Base-by-base conservation (phyloP, 2,797 vertebrate genomes). In the Mionectes olivaceus region DNA sequence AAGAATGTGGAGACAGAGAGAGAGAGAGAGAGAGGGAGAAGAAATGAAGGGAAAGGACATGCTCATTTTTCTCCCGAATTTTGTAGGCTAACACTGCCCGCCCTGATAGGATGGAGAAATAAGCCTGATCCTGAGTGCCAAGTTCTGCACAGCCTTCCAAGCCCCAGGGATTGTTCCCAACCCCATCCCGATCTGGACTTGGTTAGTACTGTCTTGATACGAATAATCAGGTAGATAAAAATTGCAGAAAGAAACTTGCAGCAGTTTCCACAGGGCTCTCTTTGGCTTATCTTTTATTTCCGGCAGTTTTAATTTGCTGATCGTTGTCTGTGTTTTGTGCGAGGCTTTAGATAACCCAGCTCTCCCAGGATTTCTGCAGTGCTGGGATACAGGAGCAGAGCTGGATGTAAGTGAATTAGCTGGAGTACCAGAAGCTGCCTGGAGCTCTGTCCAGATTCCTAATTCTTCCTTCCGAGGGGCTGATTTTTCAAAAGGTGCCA, bases 201-300 rank as follows among this genome's bases (percentile, higher is more conserved):
- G 94, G 93, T 95, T 95, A 97, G 94, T 96, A 94, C 96, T 96
- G 94, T 70, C 96, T 95, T 92, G 93, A 53, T 73, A 32, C 13
- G 85, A 91, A 93, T 91, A 69, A 95, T 91, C 94, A 95, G 91
- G 85, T 93, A 94, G 94, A 92, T 69, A 52, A 81, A 95, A 92
- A 91, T 24, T 21, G 67, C 61, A 89, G 37, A 37, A 79, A 86
- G 91, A 83, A 96, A 96, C 94, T 96, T 88, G 78, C 89, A 90
- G 93, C 85, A 91, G 12, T 76, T 91, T 94, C 92, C 92, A 93
- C 91, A 32, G 87, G 74, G 69, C 59, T 95, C 46, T 89, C 69
- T 92, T 30, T 81, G 82, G 74, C 64, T 87, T 87, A 47, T 32
- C 87, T 76, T 69, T 92, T 57, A 43, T 87, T 96, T 47, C 57